These are phyloP conservation scores for Protaetia brevitarsis DNA, from an alignment of 1,140 invertebrate species.

Conservation along the genomic window DNA sequence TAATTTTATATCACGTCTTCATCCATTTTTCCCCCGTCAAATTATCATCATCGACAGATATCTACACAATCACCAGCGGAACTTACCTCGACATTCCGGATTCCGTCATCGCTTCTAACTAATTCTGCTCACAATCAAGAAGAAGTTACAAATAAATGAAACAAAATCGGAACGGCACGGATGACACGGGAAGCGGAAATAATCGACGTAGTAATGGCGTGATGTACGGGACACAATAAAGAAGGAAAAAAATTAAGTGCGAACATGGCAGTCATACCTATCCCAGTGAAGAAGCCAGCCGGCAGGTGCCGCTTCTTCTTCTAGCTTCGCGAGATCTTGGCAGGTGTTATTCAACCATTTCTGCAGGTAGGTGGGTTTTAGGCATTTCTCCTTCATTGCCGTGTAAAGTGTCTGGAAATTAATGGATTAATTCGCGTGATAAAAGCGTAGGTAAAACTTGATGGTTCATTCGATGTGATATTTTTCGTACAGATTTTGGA, in stretches of 20 bases:
- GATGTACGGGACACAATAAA: neutral
- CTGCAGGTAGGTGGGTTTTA: conserved; percentile 58
- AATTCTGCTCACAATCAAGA: neutral
- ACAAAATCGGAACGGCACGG: neutral
- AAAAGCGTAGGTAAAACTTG: neutral
- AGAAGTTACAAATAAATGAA: neutral
- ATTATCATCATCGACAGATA: neutral
- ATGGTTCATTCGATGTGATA: no score
- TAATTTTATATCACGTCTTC: no score
- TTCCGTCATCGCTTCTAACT: neutral
- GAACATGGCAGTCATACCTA: conserved; percentile 57
- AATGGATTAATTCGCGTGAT: conserved; percentile 9
- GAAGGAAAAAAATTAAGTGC: neutral
- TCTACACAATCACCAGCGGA: neutral
- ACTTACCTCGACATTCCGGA: neutral
- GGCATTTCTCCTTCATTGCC: conserved; percentile 60
- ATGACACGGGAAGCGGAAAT: no score
- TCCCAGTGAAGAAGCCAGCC: conserved; percentile 73
- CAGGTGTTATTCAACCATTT: conserved; percentile 59
- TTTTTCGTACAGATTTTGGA: no score
- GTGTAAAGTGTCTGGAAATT: conserved; percentile 57
- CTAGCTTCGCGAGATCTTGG: conserved; percentile 58
- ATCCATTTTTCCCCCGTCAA: no score
- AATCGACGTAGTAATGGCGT: neutral
- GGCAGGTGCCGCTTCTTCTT: conserved; percentile 61